phyloP scores from a whole-genome alignment of 1,140 invertebrate genomes.

The Ips typographus region DNA sequence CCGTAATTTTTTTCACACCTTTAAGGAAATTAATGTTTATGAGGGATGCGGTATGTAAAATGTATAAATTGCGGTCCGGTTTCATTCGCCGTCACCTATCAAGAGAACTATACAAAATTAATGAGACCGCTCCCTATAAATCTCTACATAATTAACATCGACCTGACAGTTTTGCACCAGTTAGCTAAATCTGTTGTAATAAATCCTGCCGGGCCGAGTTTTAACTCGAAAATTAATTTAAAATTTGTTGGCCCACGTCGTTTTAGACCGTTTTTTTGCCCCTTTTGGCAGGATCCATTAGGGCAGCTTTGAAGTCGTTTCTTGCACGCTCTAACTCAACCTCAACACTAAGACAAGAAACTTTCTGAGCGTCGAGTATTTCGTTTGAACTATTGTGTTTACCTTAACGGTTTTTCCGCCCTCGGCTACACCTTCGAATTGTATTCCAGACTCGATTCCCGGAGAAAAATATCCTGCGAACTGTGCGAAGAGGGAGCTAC shows the following conservation, averaged over 20 bases:
- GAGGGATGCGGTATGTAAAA: background rate
- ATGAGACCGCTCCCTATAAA: slow-evolving; percentile 22
- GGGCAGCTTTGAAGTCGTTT: no score
- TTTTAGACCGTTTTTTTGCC: no score
- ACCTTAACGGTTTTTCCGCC: slow-evolving; percentile 8
- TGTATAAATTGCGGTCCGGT: slow-evolving; percentile 8
- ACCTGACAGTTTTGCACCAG: slow-evolving; percentile 23
- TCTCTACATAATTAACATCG: slow-evolving; percentile 28
- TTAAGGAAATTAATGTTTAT: no score
- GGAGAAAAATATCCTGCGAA: slow-evolving; percentile 11
- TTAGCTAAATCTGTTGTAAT: slow-evolving; percentile 23
- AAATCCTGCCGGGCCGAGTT: slow-evolving; percentile 5
- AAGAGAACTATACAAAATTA: slow-evolving; percentile 27
- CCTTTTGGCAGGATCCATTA: no score
- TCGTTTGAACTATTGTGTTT: background rate
- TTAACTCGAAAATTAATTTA: background rate
- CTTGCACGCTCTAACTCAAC: no score
- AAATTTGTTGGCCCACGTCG: background rate
- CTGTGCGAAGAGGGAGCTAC: slow-evolving; percentile 8
- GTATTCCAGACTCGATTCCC: slow-evolving; percentile 10
- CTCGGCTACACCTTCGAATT: slow-evolving; percentile 7
- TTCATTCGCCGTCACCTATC: slow-evolving; percentile 21
- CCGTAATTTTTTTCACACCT: no score
- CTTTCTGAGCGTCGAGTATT: no score
- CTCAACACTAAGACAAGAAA: no score